Evolutionary conservation across 1,140 invertebrate genomes (phyloP).

Genomic region (Lepidurus packardi): DNA sequence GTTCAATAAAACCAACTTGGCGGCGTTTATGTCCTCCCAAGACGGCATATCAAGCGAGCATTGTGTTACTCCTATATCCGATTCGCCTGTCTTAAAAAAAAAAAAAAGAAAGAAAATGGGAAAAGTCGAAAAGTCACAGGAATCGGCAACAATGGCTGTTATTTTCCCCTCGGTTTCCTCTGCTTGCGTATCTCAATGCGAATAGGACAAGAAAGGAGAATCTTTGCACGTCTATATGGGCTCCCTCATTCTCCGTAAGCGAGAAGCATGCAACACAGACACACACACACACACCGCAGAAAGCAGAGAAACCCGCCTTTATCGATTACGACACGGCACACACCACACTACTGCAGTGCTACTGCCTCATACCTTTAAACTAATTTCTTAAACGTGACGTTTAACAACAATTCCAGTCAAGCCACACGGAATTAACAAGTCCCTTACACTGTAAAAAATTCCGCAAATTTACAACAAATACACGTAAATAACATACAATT

Average conservation of each 20-base stretch:
- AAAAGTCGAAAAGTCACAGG: background rate
- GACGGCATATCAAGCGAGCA: too few relatives aligned
- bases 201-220: conserved; percentile 5
- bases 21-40: too few relatives aligned
- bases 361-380: too few relatives aligned
- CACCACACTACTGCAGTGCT: background rate
- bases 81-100: background rate
- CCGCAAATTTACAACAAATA: too few relatives aligned
- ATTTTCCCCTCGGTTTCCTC: background rate
- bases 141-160: background rate
- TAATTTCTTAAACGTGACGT: too few relatives aligned
- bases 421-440: too few relatives aligned
- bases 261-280: background rate
- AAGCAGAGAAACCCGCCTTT: conserved; percentile 8
- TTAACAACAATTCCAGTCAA: too few relatives aligned
- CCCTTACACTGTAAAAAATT: too few relatives aligned
- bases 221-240: background rate
- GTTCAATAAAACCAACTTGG: too few relatives aligned
- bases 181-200: background rate
- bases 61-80: too few relatives aligned
- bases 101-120: background rate
- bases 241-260: background rate
- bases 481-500: too few relatives aligned
- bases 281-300: background rate
- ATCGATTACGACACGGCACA: conserved; percentile 1